A percentile compares a stretch with the other conserved stretches of the same genome.
phyloP scores from a whole-genome alignment of 2,113 vertebrate genomes.

The Gambusia holbrooki region DNA sequence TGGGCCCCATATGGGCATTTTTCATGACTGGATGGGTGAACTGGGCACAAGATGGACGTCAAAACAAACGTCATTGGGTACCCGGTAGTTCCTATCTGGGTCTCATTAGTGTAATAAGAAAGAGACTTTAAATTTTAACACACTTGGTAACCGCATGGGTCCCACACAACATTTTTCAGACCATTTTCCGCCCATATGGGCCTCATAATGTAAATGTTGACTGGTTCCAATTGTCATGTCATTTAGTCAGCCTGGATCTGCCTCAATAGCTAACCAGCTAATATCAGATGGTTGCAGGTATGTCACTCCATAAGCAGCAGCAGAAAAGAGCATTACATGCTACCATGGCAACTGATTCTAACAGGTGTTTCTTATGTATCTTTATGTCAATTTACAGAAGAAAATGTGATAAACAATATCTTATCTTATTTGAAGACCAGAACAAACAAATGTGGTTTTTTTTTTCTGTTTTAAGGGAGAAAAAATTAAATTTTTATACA shows the following conservation, averaged over 20 bases:
- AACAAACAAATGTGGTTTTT: background rate
- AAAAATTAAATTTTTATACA: background rate
- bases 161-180: background rate
- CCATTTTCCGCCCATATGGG: background rate
- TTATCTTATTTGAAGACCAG: background rate
- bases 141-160: background rate
- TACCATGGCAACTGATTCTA: background rate
- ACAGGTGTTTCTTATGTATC: background rate
- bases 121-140: background rate
- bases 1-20: too few species aligned
- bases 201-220: background rate
- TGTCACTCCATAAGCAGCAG: background rate
- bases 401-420: background rate
- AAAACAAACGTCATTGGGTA: background rate
- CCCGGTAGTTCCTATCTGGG: background rate
- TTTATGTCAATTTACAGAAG: background rate
- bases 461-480: background rate
- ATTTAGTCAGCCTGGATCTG: too few species aligned
- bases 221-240: too few species aligned
- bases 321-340: background rate
- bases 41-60: background rate
- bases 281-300: background rate
- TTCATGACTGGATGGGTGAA: too few species aligned
- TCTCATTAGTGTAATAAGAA: background rate
- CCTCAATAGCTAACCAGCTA: background rate